phyloP scores from a whole-genome alignment of 2,888 invertebrate genomes.

The Pachycephus smyrnensis region DNA sequence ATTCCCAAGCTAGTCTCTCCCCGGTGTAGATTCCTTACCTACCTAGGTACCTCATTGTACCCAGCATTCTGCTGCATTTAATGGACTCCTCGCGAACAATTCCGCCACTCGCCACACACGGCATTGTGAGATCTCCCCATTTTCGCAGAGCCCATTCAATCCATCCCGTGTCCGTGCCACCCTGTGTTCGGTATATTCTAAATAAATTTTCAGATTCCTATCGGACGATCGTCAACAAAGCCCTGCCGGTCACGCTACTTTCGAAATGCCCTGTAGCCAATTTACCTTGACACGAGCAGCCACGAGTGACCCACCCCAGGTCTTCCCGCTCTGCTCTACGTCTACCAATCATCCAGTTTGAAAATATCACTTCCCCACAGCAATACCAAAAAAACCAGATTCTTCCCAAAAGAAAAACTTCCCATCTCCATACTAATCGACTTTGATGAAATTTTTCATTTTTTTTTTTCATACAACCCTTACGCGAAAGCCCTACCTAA shows the following conservation, averaged over 20 bases:
- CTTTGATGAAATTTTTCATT: too few relatives aligned
- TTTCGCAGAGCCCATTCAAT: slow-evolving; percentile 11
- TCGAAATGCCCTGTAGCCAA: too few relatives aligned
- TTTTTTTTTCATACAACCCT: neutral
- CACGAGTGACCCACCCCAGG: too few relatives aligned
- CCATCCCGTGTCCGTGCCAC: neutral
- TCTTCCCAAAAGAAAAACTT: too few relatives aligned
- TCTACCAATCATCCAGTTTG: too few relatives aligned
- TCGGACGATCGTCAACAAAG: neutral
- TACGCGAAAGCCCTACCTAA: slow-evolving; percentile 8
- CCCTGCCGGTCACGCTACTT: too few relatives aligned
- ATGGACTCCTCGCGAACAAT: slow-evolving; percentile 47
- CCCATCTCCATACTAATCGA: neutral
- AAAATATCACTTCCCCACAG: too few relatives aligned
- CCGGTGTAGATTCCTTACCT: slow-evolving; percentile 1
- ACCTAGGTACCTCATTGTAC: slow-evolving; percentile 35
- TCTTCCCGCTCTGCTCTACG: too few relatives aligned
- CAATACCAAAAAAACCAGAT: too few relatives aligned
- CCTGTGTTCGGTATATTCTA: neutral
- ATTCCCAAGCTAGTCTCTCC: slow-evolving; percentile 40
- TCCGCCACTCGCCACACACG: slow-evolving; percentile 39
- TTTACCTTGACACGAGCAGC: too few relatives aligned
- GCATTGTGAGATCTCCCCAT: slow-evolving; percentile 19
- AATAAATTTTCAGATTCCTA: slow-evolving; percentile 4
- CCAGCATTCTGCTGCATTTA: slow-evolving; percentile 37